Evolutionary conservation across 1,140 invertebrate species (phyloP).

Genomic region (Caenorhabditis briggsae): DNA sequence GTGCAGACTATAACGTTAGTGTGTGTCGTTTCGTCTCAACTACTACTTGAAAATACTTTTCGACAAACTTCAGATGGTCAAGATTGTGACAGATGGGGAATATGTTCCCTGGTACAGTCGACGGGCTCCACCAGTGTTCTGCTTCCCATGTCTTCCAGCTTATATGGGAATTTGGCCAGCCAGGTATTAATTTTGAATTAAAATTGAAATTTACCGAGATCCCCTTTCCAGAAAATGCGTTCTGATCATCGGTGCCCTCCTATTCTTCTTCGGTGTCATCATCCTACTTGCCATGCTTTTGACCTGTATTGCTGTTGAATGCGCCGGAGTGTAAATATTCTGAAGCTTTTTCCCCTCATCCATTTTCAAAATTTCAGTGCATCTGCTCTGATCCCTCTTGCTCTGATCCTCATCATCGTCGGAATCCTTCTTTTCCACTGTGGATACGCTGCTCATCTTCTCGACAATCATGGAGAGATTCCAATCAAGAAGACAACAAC

Average conservation of each 20-base stretch:
- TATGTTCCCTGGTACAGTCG: constrained; percentile 76
- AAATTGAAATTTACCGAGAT: too few species aligned
- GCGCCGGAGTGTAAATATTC: constrained; percentile 69
- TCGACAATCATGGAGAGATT: constrained; percentile 71
- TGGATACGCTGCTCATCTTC: constrained; percentile 76
- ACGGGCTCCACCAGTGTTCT: constrained; percentile 73
- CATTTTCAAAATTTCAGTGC: constrained; percentile 68
- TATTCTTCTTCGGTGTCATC: constrained; percentile 74
- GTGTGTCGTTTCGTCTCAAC: neutral
- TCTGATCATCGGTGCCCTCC: constrained; percentile 71
- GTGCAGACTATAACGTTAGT: constrained; percentile 45
- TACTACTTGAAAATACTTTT: neutral
- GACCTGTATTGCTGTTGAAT: constrained; percentile 76
- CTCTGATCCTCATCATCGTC: constrained; percentile 76
- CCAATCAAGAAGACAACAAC: constrained; percentile 68
- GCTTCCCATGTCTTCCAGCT: constrained; percentile 74
- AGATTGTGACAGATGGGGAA: constrained; percentile 63
- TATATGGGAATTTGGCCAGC: constrained; percentile 72
- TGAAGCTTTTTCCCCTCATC: neutral
- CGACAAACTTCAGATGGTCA: constrained; percentile 43
- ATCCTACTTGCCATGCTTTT: constrained; percentile 74
- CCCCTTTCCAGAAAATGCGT: constrained; percentile 75
- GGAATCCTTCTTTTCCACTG: constrained; percentile 76
- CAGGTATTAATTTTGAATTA: too few species aligned
- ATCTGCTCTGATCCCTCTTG: constrained; percentile 73